Evolutionary conservation across 2,113 vertebrate species (phyloP), one percentile per base, ranked within the genome.

Genomic region (Poicephalus meyeri): DNA sequence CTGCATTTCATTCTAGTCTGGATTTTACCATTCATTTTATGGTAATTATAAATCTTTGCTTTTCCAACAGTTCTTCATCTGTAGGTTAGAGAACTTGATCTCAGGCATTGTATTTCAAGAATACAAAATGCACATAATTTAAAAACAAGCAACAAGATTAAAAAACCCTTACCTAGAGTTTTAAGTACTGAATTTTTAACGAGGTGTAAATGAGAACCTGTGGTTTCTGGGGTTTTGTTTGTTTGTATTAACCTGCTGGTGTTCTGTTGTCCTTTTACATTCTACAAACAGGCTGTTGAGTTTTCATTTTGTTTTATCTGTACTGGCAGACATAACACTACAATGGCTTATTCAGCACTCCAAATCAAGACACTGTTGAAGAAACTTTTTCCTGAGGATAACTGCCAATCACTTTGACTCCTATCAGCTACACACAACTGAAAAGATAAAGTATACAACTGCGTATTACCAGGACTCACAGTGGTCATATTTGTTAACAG

Each of bases 331-430:
- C 80, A 98, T 98, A 95, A 98, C 97, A 86, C 97, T 98, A 97
- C 98, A 99, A 77, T 99, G 98, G 98, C 98, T 99, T 96, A 99
- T 99, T 98, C 99, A 98, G 96, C 98, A 99, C 96, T 99, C 98
- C 80, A 99, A 99, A 80, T 98, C 98, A 85, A 95, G 98, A 89
- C 98, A 98, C 78, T 96, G 94, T 89, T 97, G 91, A 97, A 93
- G 93, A 91, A 92, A 65, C 80, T 44, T 84, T 86, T 11, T 56
- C 44, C 79, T 95, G 94, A 95, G 79, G 82, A 92, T 91, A 77
- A 86, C 46, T 93, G 70, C 42, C 87, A 53, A 50, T 95, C 73
- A 93, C 80, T 97, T 79, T 70, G 81, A 86, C 81, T 91, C 42
- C 86, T 76, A 28, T 94, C 90, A 81, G 16, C 47, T 95, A 42